Evolutionary conservation across 1,140 invertebrate genomes (phyloP), one percentile per base, ranked within the genome.

Genomic region (Eurosta solidaginis): DNA sequence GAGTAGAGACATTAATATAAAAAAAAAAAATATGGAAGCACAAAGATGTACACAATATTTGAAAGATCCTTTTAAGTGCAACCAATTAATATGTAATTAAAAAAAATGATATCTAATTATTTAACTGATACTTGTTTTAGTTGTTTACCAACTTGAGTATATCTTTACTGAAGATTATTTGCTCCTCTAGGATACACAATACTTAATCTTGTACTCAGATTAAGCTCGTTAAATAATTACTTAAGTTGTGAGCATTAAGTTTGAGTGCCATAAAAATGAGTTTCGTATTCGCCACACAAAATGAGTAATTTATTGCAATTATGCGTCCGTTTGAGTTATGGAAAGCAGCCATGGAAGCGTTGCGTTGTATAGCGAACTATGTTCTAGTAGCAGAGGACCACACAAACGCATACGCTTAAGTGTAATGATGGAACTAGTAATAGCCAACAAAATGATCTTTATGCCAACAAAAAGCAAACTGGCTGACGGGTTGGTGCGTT

Each of bases 221-320:
- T 27, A 25, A 59, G 27, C 54, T 68, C 59, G 59, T 68, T 68
- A 68, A 68, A 68, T 68, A 68, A 68, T 68, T 68, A 40, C 59
- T 68, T 68, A 68, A 68, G 59, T 68, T 68, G 59, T 68, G 59
- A 68, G 10, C 59, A 68, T 68, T 68, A 42, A 68, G 33, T 36
- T 68, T 68, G n/a, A 68, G 59, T 68, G n/a, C 33, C 33, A 22
- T 68, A 40, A 68, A 68, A 68, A 68, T 68, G 29, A 68, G 59
- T 40, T 40, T 36, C n/a, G 59, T 36, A 68, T 68, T 68, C 27
- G 59, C 33, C 17, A 68, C n/a, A 40, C 33, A n/a, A 68, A 68
- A 40, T 68, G 59, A 68, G 3, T 59, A 59, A 59, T 59, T 59
- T 33, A 12, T 25, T 17, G 54, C 54, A 59, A 59, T 59, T 54